Evolutionary conservation across 2,888 invertebrate genomes (phyloP), one percentile per base, ranked within the genome.

Genomic region (Bombylius major): DNA sequence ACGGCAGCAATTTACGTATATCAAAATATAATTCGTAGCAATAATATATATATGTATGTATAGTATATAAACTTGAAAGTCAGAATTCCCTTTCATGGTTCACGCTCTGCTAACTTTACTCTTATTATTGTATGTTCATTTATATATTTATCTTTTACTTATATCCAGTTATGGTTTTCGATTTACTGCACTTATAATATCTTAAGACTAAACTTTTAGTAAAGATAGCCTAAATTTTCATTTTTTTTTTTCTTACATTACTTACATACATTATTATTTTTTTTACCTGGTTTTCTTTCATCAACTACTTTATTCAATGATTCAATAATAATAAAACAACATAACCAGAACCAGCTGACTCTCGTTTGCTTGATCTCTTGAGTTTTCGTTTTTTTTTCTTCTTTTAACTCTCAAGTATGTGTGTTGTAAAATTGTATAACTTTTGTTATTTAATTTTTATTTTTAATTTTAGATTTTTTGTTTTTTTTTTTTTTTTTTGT

Each of bases 281-380:
- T 42, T 42, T 42, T 11, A 42, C 39, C 39, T 42, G 36, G 9
- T 8, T 36, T 36, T 36, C 36, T 42, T 42, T 42, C 39, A 11
- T 42, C 39, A 23, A 23, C 23, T 23, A 23, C 23, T 23, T 23
- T 23, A 23, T 23, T 23, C 23, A 42, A 11, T 42, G 11, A 42
- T 42, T 42, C 11, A 42, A 42, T 11, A 42, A 42, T 36, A 23
- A 23, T 36, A 8, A 3, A 36, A 36, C 36, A 36, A 36, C 11
- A 7, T 11, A 11, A 42, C 14, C 42, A 50, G 39, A 50, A 50
- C 54, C 54, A 54, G 54, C 54, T 54, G 54, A 54, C 54, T 55
- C 47, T 50, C 49, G 55, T 46, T 50, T 55, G 11, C 39, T 42
- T 42, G 39, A 42, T 23, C 23, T 23, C 23, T 23, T 23, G 23